Conservation (phyloP, 2,888 invertebrate species). For the Mamestra brassicae region DNA sequence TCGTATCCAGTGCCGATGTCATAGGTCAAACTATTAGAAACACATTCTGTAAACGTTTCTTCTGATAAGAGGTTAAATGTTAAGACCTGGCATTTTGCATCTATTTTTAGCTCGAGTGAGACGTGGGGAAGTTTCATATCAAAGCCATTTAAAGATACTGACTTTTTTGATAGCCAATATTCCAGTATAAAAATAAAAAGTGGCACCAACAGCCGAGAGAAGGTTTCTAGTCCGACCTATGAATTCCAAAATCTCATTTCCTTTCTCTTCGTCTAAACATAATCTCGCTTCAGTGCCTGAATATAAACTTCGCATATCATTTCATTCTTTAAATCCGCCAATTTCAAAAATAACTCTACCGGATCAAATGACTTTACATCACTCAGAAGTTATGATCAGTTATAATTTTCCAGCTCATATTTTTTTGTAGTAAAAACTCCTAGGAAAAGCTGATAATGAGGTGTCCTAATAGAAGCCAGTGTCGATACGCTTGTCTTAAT, state of each 20-base stretch:
- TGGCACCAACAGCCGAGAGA: neutral
- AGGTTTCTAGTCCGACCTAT: neutral
- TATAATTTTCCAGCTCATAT: neutral
- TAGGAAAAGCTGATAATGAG: slow-evolving; percentile 59
- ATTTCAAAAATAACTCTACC: neutral
- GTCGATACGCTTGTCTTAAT: slow-evolving; percentile 65
- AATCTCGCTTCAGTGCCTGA: slow-evolving; percentile 3
- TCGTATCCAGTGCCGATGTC: slow-evolving; percentile 34
- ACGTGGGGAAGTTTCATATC: neutral
- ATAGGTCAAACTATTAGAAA: slow-evolving; percentile 50
- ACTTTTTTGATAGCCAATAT: neutral
- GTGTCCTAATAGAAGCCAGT: slow-evolving; percentile 69
- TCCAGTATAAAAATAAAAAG: neutral
- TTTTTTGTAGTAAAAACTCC: neutral
- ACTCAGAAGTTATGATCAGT: slow-evolving; percentile 24
- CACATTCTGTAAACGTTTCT: slow-evolving; percentile 15
- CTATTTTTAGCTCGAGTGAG: slow-evolving; percentile 18
- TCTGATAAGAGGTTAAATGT: slow-evolving; percentile 42
- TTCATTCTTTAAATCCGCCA: slow-evolving; percentile 2
- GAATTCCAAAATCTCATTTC: slow-evolving; percentile 21
- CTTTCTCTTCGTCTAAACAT: slow-evolving; percentile 2
- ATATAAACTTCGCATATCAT: neutral
- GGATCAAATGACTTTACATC: slow-evolving; percentile 18
- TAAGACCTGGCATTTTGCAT: slow-evolving; percentile 3
- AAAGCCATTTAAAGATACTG: neutral